Conservation (phyloP, 2,888 invertebrate genomes). For the Rhopalosiphum nymphaeae region DNA sequence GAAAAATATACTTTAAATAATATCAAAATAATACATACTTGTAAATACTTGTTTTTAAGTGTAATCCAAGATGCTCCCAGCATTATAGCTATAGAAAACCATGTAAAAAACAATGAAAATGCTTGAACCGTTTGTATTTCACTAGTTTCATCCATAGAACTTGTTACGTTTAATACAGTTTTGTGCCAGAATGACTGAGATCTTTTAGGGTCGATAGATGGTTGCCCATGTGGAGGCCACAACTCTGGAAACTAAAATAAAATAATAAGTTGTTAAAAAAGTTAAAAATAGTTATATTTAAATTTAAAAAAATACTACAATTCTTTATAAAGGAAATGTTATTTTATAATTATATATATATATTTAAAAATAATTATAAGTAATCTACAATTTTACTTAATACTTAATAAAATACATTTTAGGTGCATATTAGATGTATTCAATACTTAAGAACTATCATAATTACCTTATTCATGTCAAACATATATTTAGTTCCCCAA, state of each 20-base stretch:
- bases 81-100: slow-evolving; percentile 29
- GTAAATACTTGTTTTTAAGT: slow-evolving; percentile 27
- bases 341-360: neutral
- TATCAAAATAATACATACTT: slow-evolving; percentile 21
- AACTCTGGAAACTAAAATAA: slow-evolving; percentile 51
- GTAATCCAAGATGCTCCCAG: slow-evolving; percentile 14
- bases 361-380: neutral
- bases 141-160: slow-evolving; percentile 43
- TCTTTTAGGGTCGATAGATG: slow-evolving; percentile 42
- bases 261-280: neutral
- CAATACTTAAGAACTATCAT: neutral
- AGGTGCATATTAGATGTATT: neutral
- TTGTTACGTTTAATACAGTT: slow-evolving; percentile 48
- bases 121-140: slow-evolving; percentile 32
- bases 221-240: slow-evolving; percentile 23
- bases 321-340: neutral
- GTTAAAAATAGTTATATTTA: neutral
- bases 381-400: neutral
- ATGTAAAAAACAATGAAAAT: slow-evolving; percentile 28
- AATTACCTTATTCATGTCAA: slow-evolving; percentile 49
- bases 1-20: neutral
- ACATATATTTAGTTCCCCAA: slow-evolving; percentile 48
- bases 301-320: neutral
- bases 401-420: neutral
- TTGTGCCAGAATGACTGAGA: slow-evolving; percentile 54